Conservation (phyloP, 1,140 invertebrate genomes). For the Drosophila kohkoa region DNA sequence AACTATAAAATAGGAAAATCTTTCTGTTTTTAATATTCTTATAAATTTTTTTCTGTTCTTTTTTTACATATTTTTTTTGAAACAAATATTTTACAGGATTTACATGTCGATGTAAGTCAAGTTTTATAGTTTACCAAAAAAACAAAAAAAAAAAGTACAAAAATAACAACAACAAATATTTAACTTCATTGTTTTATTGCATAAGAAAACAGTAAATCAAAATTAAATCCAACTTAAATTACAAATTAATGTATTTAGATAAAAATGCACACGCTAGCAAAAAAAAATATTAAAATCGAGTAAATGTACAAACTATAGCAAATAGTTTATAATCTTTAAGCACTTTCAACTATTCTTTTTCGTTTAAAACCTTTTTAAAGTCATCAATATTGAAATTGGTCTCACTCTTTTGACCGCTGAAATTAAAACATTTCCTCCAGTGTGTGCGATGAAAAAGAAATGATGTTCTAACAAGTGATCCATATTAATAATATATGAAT, state of each 20-base stretch:
- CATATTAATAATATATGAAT: not conserved
- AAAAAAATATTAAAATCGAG: constrained; percentile 9
- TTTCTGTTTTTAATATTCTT: constrained; percentile 78
- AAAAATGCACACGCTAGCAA: constrained; percentile 28
- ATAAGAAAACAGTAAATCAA: constrained; percentile 35
- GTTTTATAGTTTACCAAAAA: constrained; percentile 72
- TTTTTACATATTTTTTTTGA: constrained; percentile 75
- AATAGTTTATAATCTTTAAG: constrained; percentile 25
- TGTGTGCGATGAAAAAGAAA: not conserved
- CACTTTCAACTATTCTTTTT: constrained; percentile 4
- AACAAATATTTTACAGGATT: constrained; percentile 86
- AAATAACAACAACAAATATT: constrained; percentile 41
- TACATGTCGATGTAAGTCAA: constrained; percentile 87
- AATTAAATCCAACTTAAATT: constrained; percentile 13
- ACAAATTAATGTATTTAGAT: constrained; percentile 19
- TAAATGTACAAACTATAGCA: constrained; percentile 21
- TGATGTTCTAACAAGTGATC: not conserved
- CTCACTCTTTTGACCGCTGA: not conserved
- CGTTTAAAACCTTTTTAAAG: not conserved
- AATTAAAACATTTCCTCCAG: not conserved
- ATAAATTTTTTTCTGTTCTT: constrained; percentile 80
- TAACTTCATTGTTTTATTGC: constrained; percentile 49
- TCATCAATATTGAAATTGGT: constrained; percentile 16
- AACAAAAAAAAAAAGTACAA: constrained; percentile 30
- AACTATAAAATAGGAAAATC: constrained; percentile 51